Evolutionary conservation across 1,140 invertebrate species (phyloP).

Genomic region (Plodia interpunctella): DNA sequence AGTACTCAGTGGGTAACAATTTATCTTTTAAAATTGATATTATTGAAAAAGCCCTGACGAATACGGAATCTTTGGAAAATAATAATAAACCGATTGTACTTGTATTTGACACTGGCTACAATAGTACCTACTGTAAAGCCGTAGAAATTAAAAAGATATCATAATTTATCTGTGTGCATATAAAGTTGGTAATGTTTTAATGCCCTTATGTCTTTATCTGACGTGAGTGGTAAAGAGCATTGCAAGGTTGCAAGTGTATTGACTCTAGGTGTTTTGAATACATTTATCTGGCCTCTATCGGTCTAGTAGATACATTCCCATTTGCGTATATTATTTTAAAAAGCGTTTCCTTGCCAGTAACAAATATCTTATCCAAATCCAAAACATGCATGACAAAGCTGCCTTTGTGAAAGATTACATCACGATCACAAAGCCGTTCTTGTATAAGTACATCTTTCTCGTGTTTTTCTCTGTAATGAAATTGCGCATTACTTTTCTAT

Average conservation of each 20-base stretch:
- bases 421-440: no score
- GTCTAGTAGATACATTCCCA: constrained; percentile 53
- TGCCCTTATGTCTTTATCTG: constrained; percentile 72
- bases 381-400: background rate
- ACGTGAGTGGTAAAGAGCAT: constrained; percentile 68
- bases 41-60: no score
- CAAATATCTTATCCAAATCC: background rate
- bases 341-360: background rate
- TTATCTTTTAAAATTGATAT: no score
- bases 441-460: constrained; percentile 15
- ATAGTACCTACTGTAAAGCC: background rate
- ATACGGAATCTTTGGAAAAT: no score
- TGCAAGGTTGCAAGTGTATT: constrained; percentile 75
- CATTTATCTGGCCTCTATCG: constrained; percentile 56
- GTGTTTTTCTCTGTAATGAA: background rate
- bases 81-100: background rate
- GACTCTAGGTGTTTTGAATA: constrained; percentile 65
- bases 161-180: constrained; percentile 34
- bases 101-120: background rate
- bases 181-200: constrained; percentile 62
- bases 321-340: constrained; percentile 24
- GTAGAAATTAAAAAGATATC: background rate
- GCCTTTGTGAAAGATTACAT: no score
- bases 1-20: no score
- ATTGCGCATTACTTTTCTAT: constrained; percentile 5